phyloP scores from a whole-genome alignment of 1,140 invertebrate genomes.

The Berghia stephanieae region DNA sequence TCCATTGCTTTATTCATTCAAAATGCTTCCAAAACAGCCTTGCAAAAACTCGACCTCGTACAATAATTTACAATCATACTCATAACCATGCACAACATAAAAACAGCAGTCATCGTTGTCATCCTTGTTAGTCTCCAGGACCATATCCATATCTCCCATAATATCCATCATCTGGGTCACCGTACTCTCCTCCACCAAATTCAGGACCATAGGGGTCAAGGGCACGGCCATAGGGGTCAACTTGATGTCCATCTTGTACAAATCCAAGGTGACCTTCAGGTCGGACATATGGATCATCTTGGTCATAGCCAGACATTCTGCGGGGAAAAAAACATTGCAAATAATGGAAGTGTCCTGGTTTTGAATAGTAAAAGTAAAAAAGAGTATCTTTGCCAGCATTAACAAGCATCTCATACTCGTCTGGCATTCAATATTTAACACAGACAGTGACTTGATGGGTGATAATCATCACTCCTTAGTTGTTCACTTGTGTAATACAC shows the following conservation, averaged over 20 bases:
- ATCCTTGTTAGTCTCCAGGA: background rate
- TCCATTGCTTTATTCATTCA: too few species aligned
- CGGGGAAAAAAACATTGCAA: too few species aligned
- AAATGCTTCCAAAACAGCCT: background rate
- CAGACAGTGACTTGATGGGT: too few species aligned
- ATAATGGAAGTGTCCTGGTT: too few species aligned
- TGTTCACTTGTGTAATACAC: too few species aligned
- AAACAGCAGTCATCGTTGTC: background rate
- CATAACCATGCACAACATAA: background rate
- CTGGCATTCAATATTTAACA: too few species aligned
- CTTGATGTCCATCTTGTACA: conserved; percentile 46
- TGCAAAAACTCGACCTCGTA: too few species aligned
- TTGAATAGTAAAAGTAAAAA: too few species aligned
- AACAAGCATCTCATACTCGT: too few species aligned
- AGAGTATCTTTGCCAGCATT: too few species aligned
- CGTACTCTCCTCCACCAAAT: conserved; percentile 10
- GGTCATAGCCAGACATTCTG: conserved; percentile 38
- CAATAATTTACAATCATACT: too few species aligned
- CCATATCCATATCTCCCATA: background rate
- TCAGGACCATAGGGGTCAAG: conserved; percentile 25
- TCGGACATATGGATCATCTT: conserved; percentile 61
- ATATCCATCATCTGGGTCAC: conserved; percentile 6
- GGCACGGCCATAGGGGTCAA: conserved; percentile 33
- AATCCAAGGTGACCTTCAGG: conserved; percentile 61
- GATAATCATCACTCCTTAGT: too few species aligned